Conservation (phyloP, 1,140 invertebrate species). For the Orussus abietinus region DNA sequence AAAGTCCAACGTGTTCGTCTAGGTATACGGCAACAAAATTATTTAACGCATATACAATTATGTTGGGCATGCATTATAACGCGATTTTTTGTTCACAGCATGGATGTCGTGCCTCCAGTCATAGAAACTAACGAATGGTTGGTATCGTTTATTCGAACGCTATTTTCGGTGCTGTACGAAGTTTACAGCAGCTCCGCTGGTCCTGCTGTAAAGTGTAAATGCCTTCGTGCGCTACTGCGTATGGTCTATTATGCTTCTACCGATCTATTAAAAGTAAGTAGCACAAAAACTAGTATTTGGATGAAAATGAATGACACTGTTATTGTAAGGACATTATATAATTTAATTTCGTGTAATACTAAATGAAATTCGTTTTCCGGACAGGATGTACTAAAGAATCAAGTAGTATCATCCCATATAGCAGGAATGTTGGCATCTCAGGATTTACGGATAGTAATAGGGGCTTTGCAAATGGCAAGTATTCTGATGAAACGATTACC, state of each 20-base stretch:
- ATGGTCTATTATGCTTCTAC: conserved; percentile 94
- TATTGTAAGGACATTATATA: conserved; percentile 1
- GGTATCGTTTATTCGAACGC: conserved; percentile 74
- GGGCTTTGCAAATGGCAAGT: conserved; percentile 94
- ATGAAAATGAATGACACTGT: too few species aligned
- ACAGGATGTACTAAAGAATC: conserved; percentile 81
- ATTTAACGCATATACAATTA: conserved; percentile 1
- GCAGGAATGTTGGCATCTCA: conserved; percentile 96
- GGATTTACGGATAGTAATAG: conserved; percentile 93
- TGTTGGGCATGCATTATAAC: conserved; percentile 6
- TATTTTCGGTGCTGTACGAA: conserved; percentile 91
- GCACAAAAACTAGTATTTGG: conserved; percentile 7
- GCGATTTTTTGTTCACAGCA: conserved; percentile 29
- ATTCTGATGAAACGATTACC: conserved; percentile 95
- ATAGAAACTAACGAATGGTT: conserved; percentile 52
- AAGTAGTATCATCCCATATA: conserved; percentile 94
- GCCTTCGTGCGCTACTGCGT: conserved; percentile 87
- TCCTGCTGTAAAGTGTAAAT: conserved; percentile 94
- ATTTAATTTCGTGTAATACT: background rate
- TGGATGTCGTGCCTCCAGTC: conserved; percentile 49
- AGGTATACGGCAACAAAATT: conserved; percentile 17
- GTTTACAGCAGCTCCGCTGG: conserved; percentile 97
- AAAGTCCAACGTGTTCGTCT: conserved; percentile 47
- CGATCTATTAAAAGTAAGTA: conserved; percentile 69
- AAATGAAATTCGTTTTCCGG: conserved; percentile 23